Evolutionary conservation across 2,888 invertebrate species (phyloP).

Genomic region (Kuschelorhynchus macadamiae): DNA sequence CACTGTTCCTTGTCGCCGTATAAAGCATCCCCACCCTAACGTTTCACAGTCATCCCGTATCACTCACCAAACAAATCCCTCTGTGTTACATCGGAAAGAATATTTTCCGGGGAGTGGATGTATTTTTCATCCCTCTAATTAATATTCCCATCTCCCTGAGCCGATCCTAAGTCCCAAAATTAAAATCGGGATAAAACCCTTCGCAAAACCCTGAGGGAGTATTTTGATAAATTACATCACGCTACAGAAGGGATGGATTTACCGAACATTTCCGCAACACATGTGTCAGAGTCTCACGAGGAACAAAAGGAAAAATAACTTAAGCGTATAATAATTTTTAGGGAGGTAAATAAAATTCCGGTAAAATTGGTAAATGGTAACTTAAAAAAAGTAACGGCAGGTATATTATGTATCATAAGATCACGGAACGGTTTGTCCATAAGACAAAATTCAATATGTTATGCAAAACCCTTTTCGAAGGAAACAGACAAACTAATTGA

Average conservation of each 20-base stretch:
- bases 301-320: conserved; percentile 7
- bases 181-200: conserved; percentile 48
- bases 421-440: too few species aligned
- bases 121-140: conserved; percentile 48
- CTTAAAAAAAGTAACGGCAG: neutral
- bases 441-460: too few species aligned
- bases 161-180: conserved; percentile 31
- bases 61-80: conserved; percentile 40
- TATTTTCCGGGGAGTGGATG: conserved; percentile 32
- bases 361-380: too few species aligned
- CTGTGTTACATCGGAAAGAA: conserved; percentile 19
- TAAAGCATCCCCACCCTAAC: conserved; percentile 1
- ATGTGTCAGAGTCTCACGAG: conserved; percentile 36
- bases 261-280: conserved; percentile 17
- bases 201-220: conserved; percentile 41
- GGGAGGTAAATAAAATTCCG: too few species aligned
- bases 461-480: too few species aligned
- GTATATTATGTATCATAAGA: neutral
- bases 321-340: too few species aligned
- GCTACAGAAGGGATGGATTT: conserved; percentile 10
- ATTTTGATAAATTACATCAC: conserved; percentile 37
- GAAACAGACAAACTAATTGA: too few species aligned
- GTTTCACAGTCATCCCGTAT: conserved; percentile 25
- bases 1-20: conserved; percentile 5
- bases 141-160: conserved; percentile 43